Conservation (phyloP, 1,140 invertebrate genomes). For the Paraescarpia echinospica region DNA sequence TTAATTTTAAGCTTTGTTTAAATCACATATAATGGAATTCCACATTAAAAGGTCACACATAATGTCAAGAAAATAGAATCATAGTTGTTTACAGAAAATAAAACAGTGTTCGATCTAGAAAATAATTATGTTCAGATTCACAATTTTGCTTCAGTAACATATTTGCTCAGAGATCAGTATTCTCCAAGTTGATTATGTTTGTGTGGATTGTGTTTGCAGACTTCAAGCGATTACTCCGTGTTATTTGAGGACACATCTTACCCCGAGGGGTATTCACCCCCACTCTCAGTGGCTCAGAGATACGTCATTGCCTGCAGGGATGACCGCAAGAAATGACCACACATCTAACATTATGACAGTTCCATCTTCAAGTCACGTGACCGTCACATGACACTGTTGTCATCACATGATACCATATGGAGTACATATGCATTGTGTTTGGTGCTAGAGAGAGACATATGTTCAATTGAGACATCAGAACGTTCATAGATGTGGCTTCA, state of each 20-base stretch:
- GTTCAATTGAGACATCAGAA: neutral
- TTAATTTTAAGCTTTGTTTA: neutral
- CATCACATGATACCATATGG: neutral
- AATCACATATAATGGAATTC: no score
- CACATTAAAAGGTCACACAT: no score
- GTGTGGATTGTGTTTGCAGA: constrained; percentile 35
- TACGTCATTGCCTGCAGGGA: constrained; percentile 88
- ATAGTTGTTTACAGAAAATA: no score
- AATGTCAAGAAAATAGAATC: no score
- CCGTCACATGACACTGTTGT: constrained; percentile 68
- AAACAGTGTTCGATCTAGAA: neutral
- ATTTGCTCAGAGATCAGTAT: no score
- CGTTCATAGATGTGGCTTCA: neutral
- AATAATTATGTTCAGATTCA: neutral
- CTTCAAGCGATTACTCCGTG: constrained; percentile 84
- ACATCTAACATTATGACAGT: constrained; percentile 59
- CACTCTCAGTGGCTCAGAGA: constrained; percentile 88
- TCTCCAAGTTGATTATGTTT: neutral
- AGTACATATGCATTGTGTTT: neutral
- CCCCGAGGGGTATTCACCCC: constrained; percentile 86
- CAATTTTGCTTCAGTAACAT: neutral
- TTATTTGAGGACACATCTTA: constrained; percentile 93
- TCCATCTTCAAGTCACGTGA: no score
- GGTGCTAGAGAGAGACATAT: neutral
- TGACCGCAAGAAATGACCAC: constrained; percentile 51